Evolutionary conservation across 2,888 invertebrate species (phyloP).

Genomic region (Hypolimnas misippus): DNA sequence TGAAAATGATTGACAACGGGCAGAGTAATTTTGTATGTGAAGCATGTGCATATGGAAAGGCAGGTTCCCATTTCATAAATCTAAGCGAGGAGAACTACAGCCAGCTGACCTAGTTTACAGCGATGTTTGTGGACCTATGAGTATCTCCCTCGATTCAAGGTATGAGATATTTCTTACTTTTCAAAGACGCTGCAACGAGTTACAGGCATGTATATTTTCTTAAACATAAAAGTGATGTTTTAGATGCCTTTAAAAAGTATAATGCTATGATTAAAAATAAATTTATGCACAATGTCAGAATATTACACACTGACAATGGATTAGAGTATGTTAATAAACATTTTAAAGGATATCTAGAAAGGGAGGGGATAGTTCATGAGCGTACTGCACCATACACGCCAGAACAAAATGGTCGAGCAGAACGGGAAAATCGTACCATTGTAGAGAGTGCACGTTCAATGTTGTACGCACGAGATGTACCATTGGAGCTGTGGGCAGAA

Average conservation of each 20-base stretch:
- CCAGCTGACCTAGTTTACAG: constrained; percentile 31
- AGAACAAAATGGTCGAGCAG: constrained; percentile 8
- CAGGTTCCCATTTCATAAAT: constrained; percentile 20
- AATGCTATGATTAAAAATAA: constrained; percentile 29
- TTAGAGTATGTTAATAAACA: constrained; percentile 14
- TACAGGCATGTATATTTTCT: constrained; percentile 20
- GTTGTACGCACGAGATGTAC: constrained; percentile 32
- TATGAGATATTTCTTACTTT: constrained; percentile 38
- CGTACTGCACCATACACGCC: background rate
- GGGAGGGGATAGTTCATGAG: constrained; percentile 21
- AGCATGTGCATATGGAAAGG: constrained; percentile 31
- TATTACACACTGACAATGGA: constrained; percentile 33
- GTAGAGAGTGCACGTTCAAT: constrained; percentile 35
- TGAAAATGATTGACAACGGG: constrained; percentile 12
- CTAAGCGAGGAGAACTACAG: constrained; percentile 15
- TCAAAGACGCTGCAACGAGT: constrained; percentile 34
- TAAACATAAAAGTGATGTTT: constrained; percentile 30
- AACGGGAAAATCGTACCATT: constrained; percentile 16
- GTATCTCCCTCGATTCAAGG: constrained; percentile 23
- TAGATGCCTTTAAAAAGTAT: constrained; percentile 26
- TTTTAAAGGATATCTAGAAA: constrained; percentile 18
- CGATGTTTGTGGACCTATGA: constrained; percentile 36
- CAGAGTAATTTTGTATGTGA: constrained; percentile 26
- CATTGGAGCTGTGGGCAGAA: constrained; percentile 43
- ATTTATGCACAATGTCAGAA: constrained; percentile 14